phyloP scores from a whole-genome alignment of 2,113 vertebrate genomes.

The Amblyornis subalaris region DNA sequence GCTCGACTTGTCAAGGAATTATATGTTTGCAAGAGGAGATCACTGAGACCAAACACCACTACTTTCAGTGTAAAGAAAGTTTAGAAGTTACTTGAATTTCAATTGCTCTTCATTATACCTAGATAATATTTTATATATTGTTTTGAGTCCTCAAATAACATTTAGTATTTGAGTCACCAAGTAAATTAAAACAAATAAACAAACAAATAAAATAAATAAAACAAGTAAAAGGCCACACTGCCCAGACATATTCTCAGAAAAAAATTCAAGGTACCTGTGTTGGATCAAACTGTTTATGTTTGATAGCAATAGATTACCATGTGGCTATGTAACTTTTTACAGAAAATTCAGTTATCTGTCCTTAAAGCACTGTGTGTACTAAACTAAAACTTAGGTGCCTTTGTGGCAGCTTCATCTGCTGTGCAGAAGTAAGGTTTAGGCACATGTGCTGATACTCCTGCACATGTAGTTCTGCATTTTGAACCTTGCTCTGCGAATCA shows the following conservation, averaged over 20 bases:
- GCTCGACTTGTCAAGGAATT: background rate
- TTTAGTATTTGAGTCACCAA: background rate
- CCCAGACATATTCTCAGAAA: background rate
- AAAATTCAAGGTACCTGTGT: background rate
- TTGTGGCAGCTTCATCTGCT: background rate
- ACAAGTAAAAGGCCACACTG: accelerated
- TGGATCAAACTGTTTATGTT: background rate
- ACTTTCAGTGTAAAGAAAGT: background rate
- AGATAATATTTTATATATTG: background rate
- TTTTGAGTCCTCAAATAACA: background rate
- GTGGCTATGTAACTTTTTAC: background rate
- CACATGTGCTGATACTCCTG: background rate
- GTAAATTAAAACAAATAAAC: background rate
- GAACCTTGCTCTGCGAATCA: background rate
- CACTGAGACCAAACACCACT: background rate
- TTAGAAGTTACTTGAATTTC: background rate
- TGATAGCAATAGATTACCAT: background rate
- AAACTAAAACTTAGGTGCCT: background rate
- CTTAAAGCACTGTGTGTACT: background rate
- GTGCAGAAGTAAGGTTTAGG: background rate
- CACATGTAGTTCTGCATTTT: background rate
- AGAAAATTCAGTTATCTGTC: background rate
- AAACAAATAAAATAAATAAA: background rate
- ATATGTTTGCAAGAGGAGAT: background rate
- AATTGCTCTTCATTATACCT: background rate